Evolutionary conservation across 2,113 vertebrate species (phyloP), one percentile per base, ranked within the genome.

Genomic region (Vulpes ferrilata): DNA sequence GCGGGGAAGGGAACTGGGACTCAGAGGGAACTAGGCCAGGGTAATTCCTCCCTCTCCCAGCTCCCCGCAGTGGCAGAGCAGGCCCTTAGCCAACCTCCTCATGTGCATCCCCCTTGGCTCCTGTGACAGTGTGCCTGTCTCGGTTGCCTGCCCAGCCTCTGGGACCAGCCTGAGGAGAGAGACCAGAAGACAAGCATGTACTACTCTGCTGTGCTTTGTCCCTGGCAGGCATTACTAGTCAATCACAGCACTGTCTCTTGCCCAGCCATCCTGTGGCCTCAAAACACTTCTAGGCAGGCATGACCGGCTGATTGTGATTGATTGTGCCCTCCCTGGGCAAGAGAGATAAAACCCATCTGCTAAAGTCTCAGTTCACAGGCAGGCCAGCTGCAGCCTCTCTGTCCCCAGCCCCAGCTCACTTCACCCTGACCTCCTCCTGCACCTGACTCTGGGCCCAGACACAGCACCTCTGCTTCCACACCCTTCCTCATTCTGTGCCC

Each of bases 221-320:
- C 88, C 43, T 38, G 38, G 81, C 88, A 73, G 91, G 83, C 81
- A 87, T 87, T 65, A 84, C 84, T 78, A 90, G 62, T 92, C 69
- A 27, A 88, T 65, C 87, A 82, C 4, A 71, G 93, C 15, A 71
- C 73, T 60, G 60, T 90, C 59, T 73, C 55, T 95, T 71, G 53
- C 35, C 43, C 78, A 96, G 55, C 69, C 53, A n/a, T 69, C 32
- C 9, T 2, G 12, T 64, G 65, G 78, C 60, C 35, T 90, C 60
- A 53, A 90, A 74, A 78, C 53, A 57, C 35, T 94, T 71, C 73
- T 12, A 30, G 64, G 86, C 15, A 76, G 87, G 59, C 71, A 57
- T 16, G 51, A 60, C n/a, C 65, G 92, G 67, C 1, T 22, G 81
- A 76, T 4, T 79, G 30, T 59, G 78, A n/a, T 22, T 27, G 64